A percentile compares a stretch with the other conserved stretches of the same genome.
These are phyloP conservation scores for Panagrolaimus sp. DNA, from an alignment of 1,140 invertebrate species.

Conservation along the genomic window DNA sequence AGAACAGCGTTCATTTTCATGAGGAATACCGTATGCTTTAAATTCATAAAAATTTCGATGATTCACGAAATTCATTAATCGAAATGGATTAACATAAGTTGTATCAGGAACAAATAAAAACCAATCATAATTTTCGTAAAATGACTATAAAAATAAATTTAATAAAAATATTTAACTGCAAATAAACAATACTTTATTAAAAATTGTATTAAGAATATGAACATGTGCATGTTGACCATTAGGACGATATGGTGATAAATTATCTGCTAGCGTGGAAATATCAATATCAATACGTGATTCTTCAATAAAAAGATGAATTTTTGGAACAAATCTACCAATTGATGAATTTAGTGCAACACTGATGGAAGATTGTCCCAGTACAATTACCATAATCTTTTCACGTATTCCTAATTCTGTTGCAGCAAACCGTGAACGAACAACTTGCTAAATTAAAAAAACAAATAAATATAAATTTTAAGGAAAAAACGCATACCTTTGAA, in stretches of 20 bases:
- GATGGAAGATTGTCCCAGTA: constrained; percentile 49
- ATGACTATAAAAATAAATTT: constrained; percentile 37
- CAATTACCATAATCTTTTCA: constrained; percentile 47
- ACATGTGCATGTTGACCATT: constrained; percentile 46
- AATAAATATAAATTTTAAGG: neutral
- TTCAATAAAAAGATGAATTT: constrained; percentile 48
- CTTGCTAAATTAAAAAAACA: constrained; percentile 6
- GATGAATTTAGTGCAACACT: constrained; percentile 43
- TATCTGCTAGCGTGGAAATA: constrained; percentile 26
- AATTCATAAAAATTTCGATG: constrained; percentile 47
- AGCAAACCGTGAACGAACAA: constrained; percentile 51
- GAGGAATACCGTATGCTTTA: constrained; percentile 31
- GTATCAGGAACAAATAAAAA: constrained; percentile 53
- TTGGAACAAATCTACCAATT: constrained; percentile 42
- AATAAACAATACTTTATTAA: constrained; percentile 35
- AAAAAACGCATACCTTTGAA: constrained; percentile 8
- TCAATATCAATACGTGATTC: constrained; percentile 45
- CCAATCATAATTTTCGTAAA: constrained; percentile 55
- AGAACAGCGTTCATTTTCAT: constrained; percentile 34
- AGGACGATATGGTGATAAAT: constrained; percentile 33
- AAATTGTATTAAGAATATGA: constrained; percentile 49
- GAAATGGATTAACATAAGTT: constrained; percentile 56
- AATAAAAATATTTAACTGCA: constrained; percentile 6
- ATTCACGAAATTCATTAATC: constrained; percentile 32
- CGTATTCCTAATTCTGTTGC: constrained; percentile 57